Conservation (phyloP, 2,797 vertebrate species). For the Ceyx erithaca region DNA sequence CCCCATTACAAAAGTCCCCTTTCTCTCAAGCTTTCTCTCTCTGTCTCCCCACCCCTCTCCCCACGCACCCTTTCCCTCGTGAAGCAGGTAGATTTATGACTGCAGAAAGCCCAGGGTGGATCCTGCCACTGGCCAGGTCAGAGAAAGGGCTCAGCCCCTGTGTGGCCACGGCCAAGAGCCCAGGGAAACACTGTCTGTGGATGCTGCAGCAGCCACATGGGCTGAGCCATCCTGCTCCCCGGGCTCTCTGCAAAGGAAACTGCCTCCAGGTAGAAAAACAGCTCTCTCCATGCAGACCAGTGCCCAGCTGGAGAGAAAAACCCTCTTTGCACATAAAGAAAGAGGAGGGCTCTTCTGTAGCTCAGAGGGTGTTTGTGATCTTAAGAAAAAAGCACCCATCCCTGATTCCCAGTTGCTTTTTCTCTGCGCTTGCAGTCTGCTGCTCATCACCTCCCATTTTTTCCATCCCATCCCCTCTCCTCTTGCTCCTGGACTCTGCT, state of each 20-base stretch:
- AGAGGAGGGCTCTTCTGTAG: not conserved
- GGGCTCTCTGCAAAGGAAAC: constrained; percentile 16
- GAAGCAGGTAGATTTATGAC: constrained; percentile 74
- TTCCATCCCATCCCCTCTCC: not conserved
- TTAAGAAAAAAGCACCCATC: rapidly evolving
- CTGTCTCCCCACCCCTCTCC: not conserved
- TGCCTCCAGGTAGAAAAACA: constrained; percentile 12
- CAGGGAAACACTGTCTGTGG: constrained; percentile 17
- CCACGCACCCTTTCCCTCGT: not conserved
- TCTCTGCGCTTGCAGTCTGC: not conserved
- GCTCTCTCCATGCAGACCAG: rapidly evolving
- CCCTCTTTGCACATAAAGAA: rapidly evolving
- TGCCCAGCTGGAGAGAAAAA: not conserved
- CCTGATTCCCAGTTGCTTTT: not conserved
- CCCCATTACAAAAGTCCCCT: constrained; percentile 49
- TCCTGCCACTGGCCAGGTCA: not conserved
- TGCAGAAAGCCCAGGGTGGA: not conserved
- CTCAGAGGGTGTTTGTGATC: not conserved
- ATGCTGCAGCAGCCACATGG: not conserved
- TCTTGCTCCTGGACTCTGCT: not conserved
- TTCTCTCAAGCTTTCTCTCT: not conserved
- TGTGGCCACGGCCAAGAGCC: not conserved
- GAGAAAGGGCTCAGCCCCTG: not conserved
- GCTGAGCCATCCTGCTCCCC: not conserved
- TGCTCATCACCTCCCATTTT: not conserved